Evolutionary conservation across 2,113 vertebrate genomes (phyloP).

Genomic region (Erpornis zantholeuca): DNA sequence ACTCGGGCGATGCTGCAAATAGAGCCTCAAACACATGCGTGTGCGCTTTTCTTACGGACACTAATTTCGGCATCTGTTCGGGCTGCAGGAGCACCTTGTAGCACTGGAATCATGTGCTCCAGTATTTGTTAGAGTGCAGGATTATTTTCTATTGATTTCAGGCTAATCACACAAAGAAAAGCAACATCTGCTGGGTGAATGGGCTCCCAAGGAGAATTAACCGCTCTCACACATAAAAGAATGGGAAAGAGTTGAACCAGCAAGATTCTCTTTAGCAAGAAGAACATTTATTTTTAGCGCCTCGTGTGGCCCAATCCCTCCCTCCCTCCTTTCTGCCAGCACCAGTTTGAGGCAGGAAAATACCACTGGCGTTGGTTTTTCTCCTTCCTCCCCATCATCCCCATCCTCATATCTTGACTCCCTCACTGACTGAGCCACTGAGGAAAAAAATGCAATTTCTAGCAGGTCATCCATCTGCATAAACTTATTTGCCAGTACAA

Average conservation of each 20-base stretch:
- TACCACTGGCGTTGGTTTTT: background rate
- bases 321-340: background rate
- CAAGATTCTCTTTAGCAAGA: conserved; percentile 38
- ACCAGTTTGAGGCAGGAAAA: background rate
- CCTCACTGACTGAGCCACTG: background rate
- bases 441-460: background rate
- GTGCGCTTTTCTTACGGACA: accelerated
- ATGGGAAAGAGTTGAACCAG: conserved; percentile 47
- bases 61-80: background rate
- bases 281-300: conserved; percentile 43
- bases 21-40: accelerated
- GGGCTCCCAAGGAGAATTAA: conserved; percentile 44
- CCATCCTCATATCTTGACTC: background rate
- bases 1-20: accelerated
- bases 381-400: background rate
- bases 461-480: accelerated
- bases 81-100: background rate
- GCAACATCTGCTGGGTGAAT: conserved; percentile 59
- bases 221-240: background rate
- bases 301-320: background rate
- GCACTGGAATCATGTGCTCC: background rate
- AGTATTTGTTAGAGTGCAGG: background rate
- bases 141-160: conserved; percentile 25
- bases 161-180: conserved; percentile 47
- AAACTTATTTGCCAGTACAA: background rate